Evolutionary conservation across 2,113 vertebrate species (phyloP).

Genomic region (Tretioscincus oriximinensis): DNA sequence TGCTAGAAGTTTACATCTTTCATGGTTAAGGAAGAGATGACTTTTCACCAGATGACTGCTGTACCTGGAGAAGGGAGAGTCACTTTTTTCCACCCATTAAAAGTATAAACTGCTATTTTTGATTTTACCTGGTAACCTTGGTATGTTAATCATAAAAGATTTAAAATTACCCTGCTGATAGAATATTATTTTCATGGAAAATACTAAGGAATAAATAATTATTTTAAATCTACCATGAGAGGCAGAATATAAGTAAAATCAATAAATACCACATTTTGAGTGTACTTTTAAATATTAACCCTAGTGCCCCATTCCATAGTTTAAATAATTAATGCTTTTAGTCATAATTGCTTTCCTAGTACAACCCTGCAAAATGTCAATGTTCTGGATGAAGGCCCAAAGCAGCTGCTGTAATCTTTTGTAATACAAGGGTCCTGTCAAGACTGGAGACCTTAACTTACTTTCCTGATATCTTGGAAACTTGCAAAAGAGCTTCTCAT

Average conservation of each 20-base stretch:
- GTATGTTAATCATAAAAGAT: neutral
- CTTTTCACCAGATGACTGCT: too few relatives aligned
- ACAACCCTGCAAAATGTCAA: neutral
- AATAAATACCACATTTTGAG: too few relatives aligned
- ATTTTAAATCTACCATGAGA: too few relatives aligned
- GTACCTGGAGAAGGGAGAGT: too few relatives aligned
- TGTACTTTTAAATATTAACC: neutral
- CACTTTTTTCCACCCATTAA: too few relatives aligned
- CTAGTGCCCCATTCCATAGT: neutral
- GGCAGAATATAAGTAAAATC: too few relatives aligned
- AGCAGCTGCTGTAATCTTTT: neutral
- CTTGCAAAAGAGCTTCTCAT: constrained; percentile 52
- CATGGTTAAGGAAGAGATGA: too few relatives aligned
- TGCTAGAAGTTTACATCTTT: too few relatives aligned
- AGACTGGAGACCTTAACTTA: neutral
- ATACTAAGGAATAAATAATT: too few relatives aligned
- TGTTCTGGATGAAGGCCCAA: neutral
- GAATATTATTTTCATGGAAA: neutral
- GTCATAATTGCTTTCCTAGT: neutral
- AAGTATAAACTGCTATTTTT: neutral
- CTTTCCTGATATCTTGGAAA: constrained; percentile 45
- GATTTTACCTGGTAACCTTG: neutral
- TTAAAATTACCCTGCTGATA: neutral
- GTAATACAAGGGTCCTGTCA: neutral
- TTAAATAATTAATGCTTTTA: neutral